Base-by-base conservation (phyloP, 2,888 invertebrate genomes). In the Pseudanteris insignis region DNA sequence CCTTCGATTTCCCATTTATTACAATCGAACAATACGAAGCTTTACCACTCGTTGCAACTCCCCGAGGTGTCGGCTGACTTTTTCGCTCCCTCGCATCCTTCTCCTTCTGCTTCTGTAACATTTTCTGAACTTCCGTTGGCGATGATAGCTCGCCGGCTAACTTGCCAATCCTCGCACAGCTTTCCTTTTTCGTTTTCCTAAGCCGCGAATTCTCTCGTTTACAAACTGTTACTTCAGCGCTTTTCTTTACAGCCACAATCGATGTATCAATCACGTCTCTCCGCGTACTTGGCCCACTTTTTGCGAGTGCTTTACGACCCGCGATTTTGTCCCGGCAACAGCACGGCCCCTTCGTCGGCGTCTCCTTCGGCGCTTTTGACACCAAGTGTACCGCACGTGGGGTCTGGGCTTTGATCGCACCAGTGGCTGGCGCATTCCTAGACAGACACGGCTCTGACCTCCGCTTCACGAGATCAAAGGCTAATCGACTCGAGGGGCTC, bases 71-170 rank as follows among this genome's bases (percentile, higher is more conserved):
- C n/a, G 67, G 47, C 47, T 64, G 67, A 2, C 61, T 67, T 21
- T 59, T 65, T 6, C 54, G 38, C 14, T 64, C 66, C 14, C 40
- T 62, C 25, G 51, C 24, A 11, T 68, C 60, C 21, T 30, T 68
- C 4, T 75, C 71, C 11, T 61, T 67, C 7, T 69, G 70, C 26
- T 64, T 73, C 26, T 65, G 67, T 40, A 70, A 43, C 18, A 74
- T 44, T 78, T 81, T 51, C 80, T 82, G 46, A 81, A 79, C 4
- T 30, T 70, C 63, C 30, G 28, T 38, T 14, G 87, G 85, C 0
- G 86, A 86, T 28, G 84, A 78, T 2, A 88, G 72, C 47, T 85
- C 85, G 1, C 47, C 50, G 0, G 86, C 84, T 21, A 87, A 81
- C 64, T 80, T 81, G 37, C 81, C 76, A 18, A 82, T 71, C 63